These are phyloP conservation scores for Colossoma macropomum DNA, from an alignment of 2,113 vertebrate genomes.

Conservation along the genomic window DNA sequence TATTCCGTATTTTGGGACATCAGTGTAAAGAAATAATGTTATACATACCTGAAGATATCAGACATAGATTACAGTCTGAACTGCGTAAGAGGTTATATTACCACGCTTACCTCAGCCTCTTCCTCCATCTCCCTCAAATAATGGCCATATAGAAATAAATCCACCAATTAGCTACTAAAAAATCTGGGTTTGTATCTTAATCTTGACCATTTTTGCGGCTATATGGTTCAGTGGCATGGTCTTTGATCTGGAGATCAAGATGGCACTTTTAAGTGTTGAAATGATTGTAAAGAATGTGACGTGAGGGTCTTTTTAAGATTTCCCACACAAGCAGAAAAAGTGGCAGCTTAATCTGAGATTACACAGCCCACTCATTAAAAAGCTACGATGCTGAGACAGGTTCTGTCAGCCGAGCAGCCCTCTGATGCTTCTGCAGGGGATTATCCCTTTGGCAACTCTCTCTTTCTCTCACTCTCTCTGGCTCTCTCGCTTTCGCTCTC, in stretches of 20 bases:
- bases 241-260: not conserved
- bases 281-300: not conserved
- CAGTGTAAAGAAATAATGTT: not conserved
- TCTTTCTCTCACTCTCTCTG: constrained; percentile 45
- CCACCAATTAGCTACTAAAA: not conserved
- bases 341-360: constrained; percentile 52
- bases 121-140: not conserved
- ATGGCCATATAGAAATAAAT: not conserved
- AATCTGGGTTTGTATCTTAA: not conserved
- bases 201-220: not conserved
- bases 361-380: constrained; percentile 50
- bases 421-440: constrained; percentile 28
- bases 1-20: not conserved
- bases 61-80: not conserved
- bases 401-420: constrained; percentile 27
- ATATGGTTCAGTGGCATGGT: not conserved
- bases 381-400: constrained; percentile 16
- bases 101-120: not conserved
- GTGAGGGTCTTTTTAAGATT: constrained; percentile 13
- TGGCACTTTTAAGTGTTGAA: not conserved
- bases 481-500: constrained; percentile 45
- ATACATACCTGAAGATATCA: not conserved
- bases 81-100: not conserved
- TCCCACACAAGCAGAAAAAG: not conserved
- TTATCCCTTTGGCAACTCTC: constrained; percentile 44